These are phyloP conservation scores for Atrichornis clamosus DNA, from an alignment of 2,113 vertebrate genomes.

Conservation along the genomic window DNA sequence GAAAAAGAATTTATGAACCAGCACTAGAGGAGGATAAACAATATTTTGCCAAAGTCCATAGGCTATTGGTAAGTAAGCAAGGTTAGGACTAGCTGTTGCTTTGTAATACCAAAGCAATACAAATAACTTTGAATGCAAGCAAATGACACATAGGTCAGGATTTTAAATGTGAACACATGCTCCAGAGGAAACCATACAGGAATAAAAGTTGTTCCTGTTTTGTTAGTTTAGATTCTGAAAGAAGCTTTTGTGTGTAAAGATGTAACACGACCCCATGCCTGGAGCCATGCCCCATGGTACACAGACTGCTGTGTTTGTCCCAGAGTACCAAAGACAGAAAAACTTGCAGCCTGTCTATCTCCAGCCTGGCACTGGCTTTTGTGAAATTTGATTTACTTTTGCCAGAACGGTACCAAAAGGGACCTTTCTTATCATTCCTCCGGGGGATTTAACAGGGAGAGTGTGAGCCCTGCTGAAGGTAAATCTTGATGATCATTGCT, in stretches of 20 bases:
- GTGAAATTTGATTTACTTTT: slow-evolving; percentile 68
- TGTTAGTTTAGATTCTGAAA: slow-evolving; percentile 78
- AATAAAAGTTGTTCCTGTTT: slow-evolving; percentile 75
- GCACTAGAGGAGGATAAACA: background rate
- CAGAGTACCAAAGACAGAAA: slow-evolving; percentile 63
- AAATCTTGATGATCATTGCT: slow-evolving; percentile 54
- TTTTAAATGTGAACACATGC: slow-evolving; percentile 74
- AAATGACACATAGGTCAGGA: slow-evolving; percentile 59
- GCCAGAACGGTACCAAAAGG: slow-evolving; percentile 66
- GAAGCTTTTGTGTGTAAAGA: slow-evolving; percentile 80
- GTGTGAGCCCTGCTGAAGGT: slow-evolving; percentile 15
- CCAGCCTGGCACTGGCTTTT: slow-evolving; percentile 70
- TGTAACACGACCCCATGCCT: slow-evolving; percentile 72
- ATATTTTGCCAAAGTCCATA: slow-evolving; percentile 7
- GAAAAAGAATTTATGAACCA: slow-evolving; percentile 13
- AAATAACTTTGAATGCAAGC: slow-evolving; percentile 57
- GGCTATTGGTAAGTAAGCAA: slow-evolving; percentile 19
- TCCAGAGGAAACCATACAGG: slow-evolving; percentile 58
- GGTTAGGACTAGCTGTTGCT: background rate
- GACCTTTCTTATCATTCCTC: slow-evolving; percentile 54
- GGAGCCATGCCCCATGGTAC: slow-evolving; percentile 72
- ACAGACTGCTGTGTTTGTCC: slow-evolving; percentile 71
- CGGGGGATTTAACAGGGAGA: slow-evolving; percentile 47
- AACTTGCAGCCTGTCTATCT: slow-evolving; percentile 69
- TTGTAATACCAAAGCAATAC: slow-evolving; percentile 54